Evolutionary conservation across 2,888 invertebrate species (phyloP).

Genomic region (Parascotia fuliginaria): DNA sequence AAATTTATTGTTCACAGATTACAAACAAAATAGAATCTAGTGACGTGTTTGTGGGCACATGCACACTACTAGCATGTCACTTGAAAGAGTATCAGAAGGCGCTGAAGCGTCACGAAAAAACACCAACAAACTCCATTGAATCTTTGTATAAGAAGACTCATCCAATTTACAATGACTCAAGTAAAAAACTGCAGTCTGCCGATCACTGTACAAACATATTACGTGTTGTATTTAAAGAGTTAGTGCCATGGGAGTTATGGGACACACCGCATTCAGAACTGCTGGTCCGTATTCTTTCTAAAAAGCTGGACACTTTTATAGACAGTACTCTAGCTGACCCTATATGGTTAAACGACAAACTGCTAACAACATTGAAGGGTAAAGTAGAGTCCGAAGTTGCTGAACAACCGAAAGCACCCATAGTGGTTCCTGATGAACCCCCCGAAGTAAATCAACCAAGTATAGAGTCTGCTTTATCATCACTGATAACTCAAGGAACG

Average conservation of each 20-base stretch:
- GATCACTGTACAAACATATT: constrained; percentile 87
- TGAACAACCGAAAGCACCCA: constrained; percentile 14
- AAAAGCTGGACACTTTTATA: constrained; percentile 82
- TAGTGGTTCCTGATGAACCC: constrained; percentile 1
- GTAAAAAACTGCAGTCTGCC: constrained; percentile 72
- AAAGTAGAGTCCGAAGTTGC: constrained; percentile 27
- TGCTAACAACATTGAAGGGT: constrained; percentile 60
- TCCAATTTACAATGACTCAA: constrained; percentile 52
- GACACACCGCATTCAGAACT: constrained; percentile 88
- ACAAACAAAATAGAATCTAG: constrained; percentile 77
- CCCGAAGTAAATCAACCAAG: constrained; percentile 18
- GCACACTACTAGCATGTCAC: constrained; percentile 86
- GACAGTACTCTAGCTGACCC: constrained; percentile 80
- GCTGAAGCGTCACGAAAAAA: constrained; percentile 84
- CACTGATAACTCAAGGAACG: constrained; percentile 45
- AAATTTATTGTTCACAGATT: constrained; percentile 61
- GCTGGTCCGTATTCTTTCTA: constrained; percentile 86
- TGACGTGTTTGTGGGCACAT: constrained; percentile 73
- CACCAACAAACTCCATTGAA: constrained; percentile 69
- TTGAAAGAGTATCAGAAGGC: constrained; percentile 88
- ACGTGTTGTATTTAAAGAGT: constrained; percentile 86
- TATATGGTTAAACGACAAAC: constrained; percentile 76
- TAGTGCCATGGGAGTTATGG: constrained; percentile 88
- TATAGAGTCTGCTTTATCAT: constrained; percentile 52
- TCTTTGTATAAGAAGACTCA: constrained; percentile 80